Base-by-base conservation (phyloP, 2,113 vertebrate species). In the Hippocampus zosterae region DNA sequence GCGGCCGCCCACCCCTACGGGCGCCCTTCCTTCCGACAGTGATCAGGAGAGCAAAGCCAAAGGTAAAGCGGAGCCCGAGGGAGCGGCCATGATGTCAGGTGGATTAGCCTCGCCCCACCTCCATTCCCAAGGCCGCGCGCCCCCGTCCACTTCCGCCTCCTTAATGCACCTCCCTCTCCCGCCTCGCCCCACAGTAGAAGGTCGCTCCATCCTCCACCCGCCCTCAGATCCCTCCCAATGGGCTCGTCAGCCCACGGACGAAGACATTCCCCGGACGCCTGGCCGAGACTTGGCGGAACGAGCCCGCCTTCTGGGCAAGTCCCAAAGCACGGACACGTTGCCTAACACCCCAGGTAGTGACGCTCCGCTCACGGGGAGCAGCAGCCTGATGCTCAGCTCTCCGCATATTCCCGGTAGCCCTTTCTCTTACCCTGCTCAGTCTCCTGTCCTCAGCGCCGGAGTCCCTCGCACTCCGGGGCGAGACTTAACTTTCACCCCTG, bases 381-480 rank as follows among this genome's bases (percentile, higher is more conserved):
- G 94, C 82, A 94, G 94, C 81, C 81, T 97, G 86, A 86, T 93
- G 9, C 92, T 96, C 57, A 93, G 93, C 85, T 98, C 96, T 60
- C 96, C 96, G 1, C 95, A 96, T 78, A 92, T 98, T 78, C 94
- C 93, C 0, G 92, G 94, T 64, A 99, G 97, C 84, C 97, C 97
- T 64, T 98, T 99, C 68, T 95, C 95, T 53, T 98, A 98, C 88
- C 95, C 95, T 0, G 92, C 95, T 46, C 96, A 96, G 27, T 98
- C 97, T 52, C 97, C 97, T 0, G 88, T 96, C 71, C 92, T 93
- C 62, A 95, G 94, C 0, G 92, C 92, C 15, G 95, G 96, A 76
- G 92, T 98, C 69, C 97, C 97, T 40, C 94, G 94, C 81, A 99
- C 97, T 25, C 97, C 97, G 8, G 97, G 97, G 73, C 92, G 96